Evolutionary conservation across 2,888 invertebrate species (phyloP), one percentile per base, ranked within the genome.

Genomic region (Seira musarum): DNA sequence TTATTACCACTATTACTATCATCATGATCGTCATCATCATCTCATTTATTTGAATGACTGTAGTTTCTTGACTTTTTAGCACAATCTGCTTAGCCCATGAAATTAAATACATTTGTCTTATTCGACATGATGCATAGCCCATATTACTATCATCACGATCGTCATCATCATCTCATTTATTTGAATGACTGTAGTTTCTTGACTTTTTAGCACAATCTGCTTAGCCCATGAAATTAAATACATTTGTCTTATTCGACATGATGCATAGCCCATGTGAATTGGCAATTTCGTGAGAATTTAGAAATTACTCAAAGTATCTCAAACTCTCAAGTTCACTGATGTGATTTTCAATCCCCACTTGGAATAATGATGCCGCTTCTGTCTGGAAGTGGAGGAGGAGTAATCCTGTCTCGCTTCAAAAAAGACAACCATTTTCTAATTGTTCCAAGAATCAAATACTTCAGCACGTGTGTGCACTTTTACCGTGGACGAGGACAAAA

Each of bases 371-470:
- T n/a, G n/a, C n/a, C n/a, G n/a, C n/a, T n/a, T n/a, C n/a, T n/a
- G n/a, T n/a, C n/a, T n/a, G n/a, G n/a, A n/a, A n/a, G n/a, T n/a
- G n/a, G n/a, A 8, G 40, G 40, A 13, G 40, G 40, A 5, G 40
- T 40, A 5, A 8, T 40, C 40, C 13, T 40, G 40, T 40, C 40
- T 8, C 13, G 5, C 40, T 40, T 40, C 40, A 13, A 5, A 40
- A 13, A 40, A 40, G 40, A 40, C 5, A 40, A n/a, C 40, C 5
- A 40, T 46, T 8, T 17, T 69, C 57, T 69, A 69, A 69, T 69
- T 69, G 69, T 69, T 57, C 69, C 57, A 53, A 69, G 69, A 69
- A 69, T 0, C 17, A 21, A 19, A 57, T 57, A 8, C 40, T 40
- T 13, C 6, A 40, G 40, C 13, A 40, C 40, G 13, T 13, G 40